phyloP scores from a whole-genome alignment of 2,888 invertebrate genomes.

The Caenorhabditis drosophilae region DNA sequence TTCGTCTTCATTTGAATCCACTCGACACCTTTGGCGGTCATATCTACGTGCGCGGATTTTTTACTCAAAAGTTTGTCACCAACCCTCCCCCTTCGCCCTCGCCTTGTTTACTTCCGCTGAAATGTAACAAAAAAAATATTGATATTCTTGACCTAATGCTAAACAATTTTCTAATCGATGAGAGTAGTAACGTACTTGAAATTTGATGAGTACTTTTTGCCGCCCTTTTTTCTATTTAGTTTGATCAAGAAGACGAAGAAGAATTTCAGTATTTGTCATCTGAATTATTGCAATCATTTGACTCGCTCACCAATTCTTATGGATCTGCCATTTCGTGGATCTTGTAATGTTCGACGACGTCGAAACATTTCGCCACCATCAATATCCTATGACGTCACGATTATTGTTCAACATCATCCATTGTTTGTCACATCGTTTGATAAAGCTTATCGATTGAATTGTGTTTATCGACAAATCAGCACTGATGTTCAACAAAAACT shows the following conservation, averaged over 20 bases:
- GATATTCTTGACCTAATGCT: not conserved
- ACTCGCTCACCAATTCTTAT: conserved; percentile 57
- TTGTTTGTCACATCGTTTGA: conserved; percentile 61
- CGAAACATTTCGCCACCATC: conserved; percentile 53
- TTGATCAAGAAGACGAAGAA: no score
- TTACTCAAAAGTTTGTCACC: conserved; percentile 42
- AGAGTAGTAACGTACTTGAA: no score
- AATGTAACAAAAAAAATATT: not conserved
- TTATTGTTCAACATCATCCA: conserved; percentile 65
- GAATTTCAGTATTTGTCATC: conserved; percentile 41
- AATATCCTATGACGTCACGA: conserved; percentile 55
- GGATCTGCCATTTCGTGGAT: conserved; percentile 62
- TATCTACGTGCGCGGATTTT: conserved; percentile 67
- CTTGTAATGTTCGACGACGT: conserved; percentile 58
- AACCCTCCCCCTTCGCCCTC: conserved; percentile 5
- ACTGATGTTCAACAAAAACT: conserved; percentile 47
- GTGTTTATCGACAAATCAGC: conserved; percentile 57
- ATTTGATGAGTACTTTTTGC: not conserved
- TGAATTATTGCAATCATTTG: conserved; percentile 51
- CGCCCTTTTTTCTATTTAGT: not conserved
- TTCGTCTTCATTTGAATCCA: conserved; percentile 53
- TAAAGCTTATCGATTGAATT: conserved; percentile 54
- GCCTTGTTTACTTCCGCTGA: not conserved
- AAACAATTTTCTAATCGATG: not conserved
- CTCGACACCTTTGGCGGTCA: conserved; percentile 60